A percentile compares a stretch with the other conserved stretches of the same genome.
These are phyloP conservation scores for Drosophila pruinosa DNA, from an alignment of 1,140 invertebrate genomes.

Conservation along the genomic window DNA sequence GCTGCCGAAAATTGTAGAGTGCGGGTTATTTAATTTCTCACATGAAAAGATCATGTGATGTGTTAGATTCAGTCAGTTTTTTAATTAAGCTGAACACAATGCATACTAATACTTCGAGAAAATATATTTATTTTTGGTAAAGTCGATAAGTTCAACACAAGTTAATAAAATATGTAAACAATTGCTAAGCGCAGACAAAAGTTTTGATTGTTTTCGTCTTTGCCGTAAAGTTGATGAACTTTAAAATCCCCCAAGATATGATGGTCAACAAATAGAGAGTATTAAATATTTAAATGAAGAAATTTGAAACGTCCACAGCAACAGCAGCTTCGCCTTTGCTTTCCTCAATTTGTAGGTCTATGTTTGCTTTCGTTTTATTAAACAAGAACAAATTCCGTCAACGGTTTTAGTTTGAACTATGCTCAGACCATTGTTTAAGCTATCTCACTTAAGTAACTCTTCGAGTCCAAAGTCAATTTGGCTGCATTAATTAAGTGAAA, in stretches of 20 bases:
- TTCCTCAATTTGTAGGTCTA: background rate
- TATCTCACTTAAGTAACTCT: background rate
- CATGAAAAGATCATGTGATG: background rate
- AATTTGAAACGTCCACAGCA: constrained; percentile 52
- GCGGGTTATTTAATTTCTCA: background rate
- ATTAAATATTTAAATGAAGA: constrained; percentile 56
- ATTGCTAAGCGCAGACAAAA: constrained; percentile 2
- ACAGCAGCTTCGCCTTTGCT: background rate
- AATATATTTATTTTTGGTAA: background rate
- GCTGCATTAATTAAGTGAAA: constrained; percentile 47
- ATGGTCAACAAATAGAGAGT: constrained; percentile 38
- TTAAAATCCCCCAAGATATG: constrained; percentile 25
- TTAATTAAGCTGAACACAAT: background rate
- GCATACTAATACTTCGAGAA: background rate
- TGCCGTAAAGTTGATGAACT: constrained; percentile 27
- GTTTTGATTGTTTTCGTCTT: constrained; percentile 32
- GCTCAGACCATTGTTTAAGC: background rate
- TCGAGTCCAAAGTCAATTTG: constrained; percentile 20
- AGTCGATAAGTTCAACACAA: no score
- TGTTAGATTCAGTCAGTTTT: background rate
- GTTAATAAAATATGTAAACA: background rate
- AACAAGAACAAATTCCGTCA: constrained; percentile 9
- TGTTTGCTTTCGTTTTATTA: background rate
- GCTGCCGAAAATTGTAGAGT: constrained; percentile 10
- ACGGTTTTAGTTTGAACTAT: background rate